A percentile compares a stretch with the other conserved stretches of the same genome.
Conservation (phyloP, 2,888 invertebrate species). For the Ramazzottius varieornatus region DNA sequence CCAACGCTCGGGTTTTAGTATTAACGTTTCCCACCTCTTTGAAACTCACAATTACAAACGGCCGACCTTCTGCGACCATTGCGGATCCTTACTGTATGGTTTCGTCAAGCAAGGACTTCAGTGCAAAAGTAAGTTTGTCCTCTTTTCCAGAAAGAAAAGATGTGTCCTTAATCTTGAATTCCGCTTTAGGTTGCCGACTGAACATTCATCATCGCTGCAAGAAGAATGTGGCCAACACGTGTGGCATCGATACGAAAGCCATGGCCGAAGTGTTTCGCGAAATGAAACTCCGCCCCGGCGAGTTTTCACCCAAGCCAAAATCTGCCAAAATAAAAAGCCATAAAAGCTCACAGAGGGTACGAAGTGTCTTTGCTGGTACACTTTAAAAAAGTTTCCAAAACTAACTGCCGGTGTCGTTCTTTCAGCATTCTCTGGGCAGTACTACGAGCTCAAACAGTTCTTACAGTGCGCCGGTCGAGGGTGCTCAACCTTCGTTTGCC, state of each 20-base stretch:
- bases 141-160: not conserved
- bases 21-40: conserved; percentile 86
- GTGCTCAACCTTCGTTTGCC: too few relatives aligned
- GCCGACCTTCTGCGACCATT: conserved; percentile 98
- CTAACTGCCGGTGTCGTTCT: too few relatives aligned
- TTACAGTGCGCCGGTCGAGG: too few relatives aligned
- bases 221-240: conserved; percentile 96
- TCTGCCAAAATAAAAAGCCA: not conserved
- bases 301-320: not conserved
- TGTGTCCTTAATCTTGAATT: conserved; percentile 1
- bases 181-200: conserved; percentile 52
- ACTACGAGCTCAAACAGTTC: too few relatives aligned
- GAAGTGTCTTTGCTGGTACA: too few relatives aligned
- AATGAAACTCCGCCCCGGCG: conserved; percentile 40
- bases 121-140: conserved; percentile 45
- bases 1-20: conserved; percentile 28
- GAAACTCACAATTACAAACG: conserved; percentile 81
- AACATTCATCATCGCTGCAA: conserved; percentile 97
- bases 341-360: not conserved
- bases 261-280: conserved; percentile 75
- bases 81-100: conserved; percentile 86
- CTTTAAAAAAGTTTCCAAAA: too few relatives aligned
- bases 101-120: conserved; percentile 83
- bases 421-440: too few relatives aligned
- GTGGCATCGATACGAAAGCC: conserved; percentile 85